A percentile compares a stretch with the other conserved stretches of the same genome.
Evolutionary conservation across 2,797 vertebrate species (phyloP).

Genomic region (Poecilia velifera): DNA sequence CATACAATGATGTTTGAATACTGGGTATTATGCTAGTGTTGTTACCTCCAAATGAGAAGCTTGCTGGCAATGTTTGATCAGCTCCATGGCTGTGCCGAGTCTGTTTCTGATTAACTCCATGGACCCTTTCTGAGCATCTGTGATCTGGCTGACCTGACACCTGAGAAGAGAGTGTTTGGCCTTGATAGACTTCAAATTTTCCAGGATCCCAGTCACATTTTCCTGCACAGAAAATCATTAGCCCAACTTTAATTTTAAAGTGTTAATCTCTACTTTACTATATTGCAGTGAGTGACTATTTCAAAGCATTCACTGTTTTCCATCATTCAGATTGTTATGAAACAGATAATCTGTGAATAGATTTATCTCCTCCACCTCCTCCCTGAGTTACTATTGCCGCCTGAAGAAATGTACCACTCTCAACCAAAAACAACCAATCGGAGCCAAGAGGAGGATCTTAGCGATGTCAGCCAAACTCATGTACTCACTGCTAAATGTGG

Average conservation of each 20-base stretch:
- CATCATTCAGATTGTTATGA: not conserved
- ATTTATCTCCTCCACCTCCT: too few species aligned
- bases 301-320: not conserved
- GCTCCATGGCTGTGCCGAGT: conserved; percentile 75
- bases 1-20: not conserved
- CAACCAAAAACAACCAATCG: too few species aligned
- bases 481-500: too few species aligned
- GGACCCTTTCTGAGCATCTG: conserved; percentile 82
- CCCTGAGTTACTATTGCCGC: too few species aligned
- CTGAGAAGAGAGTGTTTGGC: conserved; percentile 84
- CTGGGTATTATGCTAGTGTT: not conserved
- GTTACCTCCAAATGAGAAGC: conserved; percentile 80
- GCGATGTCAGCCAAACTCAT: too few species aligned
- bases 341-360: too few species aligned
- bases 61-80: conserved; percentile 81
- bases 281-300: not conserved
- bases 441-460: too few species aligned
- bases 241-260: not conserved
- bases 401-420: too few species aligned
- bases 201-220: conserved; percentile 84
- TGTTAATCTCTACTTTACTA: not conserved
- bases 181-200: conserved; percentile 85
- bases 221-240: conserved; percentile 75
- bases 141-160: conserved; percentile 78
- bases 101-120: conserved; percentile 82